A percentile compares a stretch with the other conserved stretches of the same genome.
These are phyloP conservation scores for Peromyscus eremicus DNA, from an alignment of 2,797 vertebrate species.

Conservation along the genomic window DNA sequence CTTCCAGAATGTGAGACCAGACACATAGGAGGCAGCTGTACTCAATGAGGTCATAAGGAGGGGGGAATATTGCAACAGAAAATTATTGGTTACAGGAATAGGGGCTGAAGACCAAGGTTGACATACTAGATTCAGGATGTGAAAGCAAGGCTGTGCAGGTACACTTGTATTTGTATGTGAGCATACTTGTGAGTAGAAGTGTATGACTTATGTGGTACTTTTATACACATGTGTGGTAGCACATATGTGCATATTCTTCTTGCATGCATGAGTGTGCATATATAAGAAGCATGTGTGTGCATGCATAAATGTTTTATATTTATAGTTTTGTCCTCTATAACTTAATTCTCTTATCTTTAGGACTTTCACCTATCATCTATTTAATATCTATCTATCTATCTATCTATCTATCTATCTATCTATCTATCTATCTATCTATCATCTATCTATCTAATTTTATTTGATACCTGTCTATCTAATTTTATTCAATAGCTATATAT, in stretches of 20 bases:
- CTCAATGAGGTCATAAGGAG: background rate
- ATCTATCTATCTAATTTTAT: background rate
- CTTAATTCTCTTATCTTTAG: background rate
- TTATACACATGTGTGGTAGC: background rate
- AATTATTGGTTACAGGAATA: background rate
- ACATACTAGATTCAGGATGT: background rate
- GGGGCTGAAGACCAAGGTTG: background rate
- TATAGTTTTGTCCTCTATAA: background rate
- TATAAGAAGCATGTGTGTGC: background rate
- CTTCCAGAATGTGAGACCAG: conserved; percentile 64
- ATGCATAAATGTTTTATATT: background rate
- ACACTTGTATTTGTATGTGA: too few relatives aligned
- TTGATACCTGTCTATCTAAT: background rate
- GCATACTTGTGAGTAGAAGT: background rate
- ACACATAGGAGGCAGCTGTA: background rate
- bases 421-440: background rate
- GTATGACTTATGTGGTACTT: background rate
- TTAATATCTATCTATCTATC: background rate
- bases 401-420: background rate
- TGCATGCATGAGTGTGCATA: background rate
- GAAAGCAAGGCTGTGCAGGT: background rate
- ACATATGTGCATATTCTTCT: background rate
- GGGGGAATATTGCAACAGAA: background rate
- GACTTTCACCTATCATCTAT: background rate
- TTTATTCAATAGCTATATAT: conserved; percentile 59